Evolutionary conservation across 2,113 vertebrate genomes (phyloP), one percentile per base, ranked within the genome.

Genomic region (Brachionichthys hirsutus): DNA sequence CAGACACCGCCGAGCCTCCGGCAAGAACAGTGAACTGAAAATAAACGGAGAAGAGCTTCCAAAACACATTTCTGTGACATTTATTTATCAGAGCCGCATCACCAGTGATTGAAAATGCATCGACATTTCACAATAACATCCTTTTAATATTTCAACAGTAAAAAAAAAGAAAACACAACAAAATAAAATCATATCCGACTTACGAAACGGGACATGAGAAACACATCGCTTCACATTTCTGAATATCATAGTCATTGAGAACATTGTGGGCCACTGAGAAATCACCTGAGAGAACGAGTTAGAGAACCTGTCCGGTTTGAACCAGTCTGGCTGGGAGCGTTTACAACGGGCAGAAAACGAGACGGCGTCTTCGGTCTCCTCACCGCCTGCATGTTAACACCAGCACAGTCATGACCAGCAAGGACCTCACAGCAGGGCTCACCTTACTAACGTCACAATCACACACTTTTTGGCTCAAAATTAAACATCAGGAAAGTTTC

Each of bases 271-370:
- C 83, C 81, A 84, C 80, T 86, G 87, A 89, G 80, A 87, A 77
- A 84, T 89, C 82, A 91, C 91, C 91, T 91, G 91, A 92, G 89
- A 87, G 79, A 84, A 84, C 63, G 54, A 84, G 71, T 89, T 82
- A 74, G 81, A 83, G 85, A 80, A 89, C 77, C 67, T 69, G 73
- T 67, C 66, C 57, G 62, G 74, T 64, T 49, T 40, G 56, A n/a
- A 30, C 24, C 5, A 30, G 24, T 30, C 24, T 4, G 42, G 5
- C 42, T 8, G 12, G 42, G 42, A 44, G 42, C 14, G 42, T 15
- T 14, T 16, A 46, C 16, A 38, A 38, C 36, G 36, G 12, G 36
- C 8, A 38, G 8, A 38, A 38, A 38, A 46, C 16, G 16, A 60
- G 36, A 64, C 15, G 42, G 16, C n/a, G 4, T 60, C 22, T 30